Base-by-base conservation (phyloP, 2,888 invertebrate genomes). In the Drosophila neonasuta region DNA sequence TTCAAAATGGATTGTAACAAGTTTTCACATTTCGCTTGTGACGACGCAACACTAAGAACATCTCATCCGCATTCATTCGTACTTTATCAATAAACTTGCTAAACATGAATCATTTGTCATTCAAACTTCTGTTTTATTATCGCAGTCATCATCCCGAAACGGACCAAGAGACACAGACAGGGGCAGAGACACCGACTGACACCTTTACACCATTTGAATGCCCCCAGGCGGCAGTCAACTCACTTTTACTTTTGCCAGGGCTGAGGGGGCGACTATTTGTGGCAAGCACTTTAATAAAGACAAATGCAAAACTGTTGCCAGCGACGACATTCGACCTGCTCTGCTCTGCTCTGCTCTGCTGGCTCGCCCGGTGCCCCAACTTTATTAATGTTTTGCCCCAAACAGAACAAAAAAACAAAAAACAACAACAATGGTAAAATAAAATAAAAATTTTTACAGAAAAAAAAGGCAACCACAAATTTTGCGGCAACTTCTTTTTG, bases 321-420 rank as follows among this genome's bases (percentile, higher is more conserved):
- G 61, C 64, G 68, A 55, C 66, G 52, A 66, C 65, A 69, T 66
- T 65, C 58, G 68, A 69, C 70, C 64, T 54, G 24, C 24, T 24
- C 5, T 24, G 24, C 24, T 24, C 24, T 5, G 24, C 20, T 20
- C 5, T 20, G 24, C 24, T 24, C 24, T 24, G 51, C 39, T 32
- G 30, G 20, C 29, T 36, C 45, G 41, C 34, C 10, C 34, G 10
- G 36, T 36, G 61, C 48, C 42, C 36, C 52, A 63, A 74, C 66
- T 80, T 83, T 79, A 77, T 80, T 80, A 80, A 80, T 80, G 79
- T 77, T 67, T 48, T 57, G 54, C 60, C 60, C 46, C 55, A 64
- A 66, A 41, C 45, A 29, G 20, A 32, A 57, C 36, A 39, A 42
- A 29, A 34, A 44, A 60, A 42, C n/a, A n/a, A n/a, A n/a, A 13